These are phyloP conservation scores for Panulirus ornatus DNA, from an alignment of 1,140 invertebrate species.

Conservation along the genomic window DNA sequence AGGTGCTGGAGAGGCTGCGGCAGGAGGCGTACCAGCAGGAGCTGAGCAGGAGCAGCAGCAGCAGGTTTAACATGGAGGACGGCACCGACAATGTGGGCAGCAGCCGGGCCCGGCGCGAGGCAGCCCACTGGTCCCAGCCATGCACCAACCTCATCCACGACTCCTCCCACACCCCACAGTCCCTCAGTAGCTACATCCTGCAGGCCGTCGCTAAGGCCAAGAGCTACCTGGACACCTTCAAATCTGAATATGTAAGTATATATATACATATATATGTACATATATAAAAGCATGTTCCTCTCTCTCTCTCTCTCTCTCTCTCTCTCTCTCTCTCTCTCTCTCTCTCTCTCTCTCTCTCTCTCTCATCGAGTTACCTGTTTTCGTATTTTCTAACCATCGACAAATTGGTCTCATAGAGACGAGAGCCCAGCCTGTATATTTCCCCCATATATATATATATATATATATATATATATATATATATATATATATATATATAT, in stretches of 20 bases:
- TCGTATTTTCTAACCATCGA: too few relatives aligned
- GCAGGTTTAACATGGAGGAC: constrained; percentile 20
- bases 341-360: too few relatives aligned
- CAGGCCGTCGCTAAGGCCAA: constrained; percentile 17
- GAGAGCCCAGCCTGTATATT: too few relatives aligned
- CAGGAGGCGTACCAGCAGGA: not conserved
- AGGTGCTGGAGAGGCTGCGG: not conserved
- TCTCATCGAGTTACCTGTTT: too few relatives aligned
- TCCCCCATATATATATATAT: too few relatives aligned
- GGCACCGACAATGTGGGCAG: constrained; percentile 32
- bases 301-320: constrained; percentile 28
- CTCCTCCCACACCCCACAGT: not conserved
- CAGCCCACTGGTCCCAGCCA: constrained; percentile 47
- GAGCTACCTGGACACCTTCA: constrained; percentile 36
- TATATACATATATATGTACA: not conserved
- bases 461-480: too few relatives aligned
- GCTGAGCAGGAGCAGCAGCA: constrained; percentile 22
- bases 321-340: constrained; percentile 36
- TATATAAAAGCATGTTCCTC: not conserved
- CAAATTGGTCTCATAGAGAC: too few relatives aligned
- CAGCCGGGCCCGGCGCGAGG: constrained; percentile 6
- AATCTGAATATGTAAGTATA: constrained; percentile 42
- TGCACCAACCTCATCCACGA: constrained; percentile 29
- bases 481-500: too few relatives aligned
- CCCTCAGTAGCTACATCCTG: constrained; percentile 30